Evolutionary conservation across 1,140 invertebrate species (phyloP).

Genomic region (Phenacoccus solenopsis): DNA sequence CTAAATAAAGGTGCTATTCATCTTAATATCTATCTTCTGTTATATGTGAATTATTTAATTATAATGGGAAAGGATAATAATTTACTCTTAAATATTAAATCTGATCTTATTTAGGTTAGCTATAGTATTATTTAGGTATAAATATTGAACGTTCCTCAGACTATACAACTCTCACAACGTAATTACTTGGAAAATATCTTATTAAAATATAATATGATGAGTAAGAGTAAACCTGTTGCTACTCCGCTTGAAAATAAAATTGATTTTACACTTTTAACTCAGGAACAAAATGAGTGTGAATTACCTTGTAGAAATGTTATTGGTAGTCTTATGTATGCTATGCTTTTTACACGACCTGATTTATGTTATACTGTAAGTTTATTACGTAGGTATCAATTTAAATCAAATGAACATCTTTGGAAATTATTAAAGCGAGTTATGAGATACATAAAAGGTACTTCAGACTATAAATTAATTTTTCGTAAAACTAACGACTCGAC

Average conservation of each 20-base stretch:
- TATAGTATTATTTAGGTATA: conserved; percentile 27
- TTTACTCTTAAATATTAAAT: conserved; percentile 5
- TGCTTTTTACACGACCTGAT: conserved; percentile 34
- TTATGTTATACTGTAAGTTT: conserved; percentile 27
- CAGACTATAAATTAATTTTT: conserved; percentile 22
- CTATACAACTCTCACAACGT: conserved; percentile 4
- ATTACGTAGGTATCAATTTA: conserved; percentile 28
- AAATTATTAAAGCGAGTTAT: conserved; percentile 28
- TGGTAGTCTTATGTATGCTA: conserved; percentile 31
- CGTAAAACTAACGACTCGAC: no score
- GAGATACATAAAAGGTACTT: conserved; percentile 28
- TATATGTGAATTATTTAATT: conserved; percentile 21
- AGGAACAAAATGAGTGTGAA: conserved; percentile 18
- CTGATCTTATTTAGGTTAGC: conserved; percentile 25
- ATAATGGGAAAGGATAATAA: conserved; percentile 16
- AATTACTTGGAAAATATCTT: conserved; percentile 19
- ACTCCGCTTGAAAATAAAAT: conserved; percentile 16
- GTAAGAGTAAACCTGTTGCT: conserved; percentile 1
- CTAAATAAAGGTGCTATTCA: neutral
- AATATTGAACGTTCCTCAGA: neutral
- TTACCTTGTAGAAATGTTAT: conserved; percentile 24
- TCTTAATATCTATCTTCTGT: neutral
- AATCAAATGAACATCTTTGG: conserved; percentile 26
- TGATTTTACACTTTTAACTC: neutral
- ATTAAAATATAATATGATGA: conserved; percentile 19